A percentile compares a stretch with the other conserved stretches of the same genome.
Conservation (phyloP, 2,113 vertebrate genomes). For the Genyomyrus donnyi region DNA sequence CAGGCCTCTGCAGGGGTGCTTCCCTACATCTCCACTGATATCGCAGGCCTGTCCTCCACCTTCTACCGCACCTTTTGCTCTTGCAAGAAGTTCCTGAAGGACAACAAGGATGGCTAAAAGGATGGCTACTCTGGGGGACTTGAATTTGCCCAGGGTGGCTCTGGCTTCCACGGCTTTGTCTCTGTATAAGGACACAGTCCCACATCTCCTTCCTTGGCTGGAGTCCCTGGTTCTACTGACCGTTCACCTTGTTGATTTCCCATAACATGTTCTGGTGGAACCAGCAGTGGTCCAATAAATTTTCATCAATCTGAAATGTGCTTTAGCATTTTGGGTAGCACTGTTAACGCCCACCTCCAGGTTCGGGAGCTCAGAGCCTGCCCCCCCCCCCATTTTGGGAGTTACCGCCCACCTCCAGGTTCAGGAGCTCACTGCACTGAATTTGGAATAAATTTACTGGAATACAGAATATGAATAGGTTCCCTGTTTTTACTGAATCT, state of each 20-base stretch:
- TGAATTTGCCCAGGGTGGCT: constrained; percentile 1
- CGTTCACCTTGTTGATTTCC: neutral
- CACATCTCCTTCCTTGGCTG: neutral
- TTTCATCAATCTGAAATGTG: neutral
- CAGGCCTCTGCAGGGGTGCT: constrained; percentile 79
- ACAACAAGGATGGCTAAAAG: constrained; percentile 69
- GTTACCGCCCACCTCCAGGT: neutral
- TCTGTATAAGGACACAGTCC: neutral
- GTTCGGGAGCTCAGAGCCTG: neutral
- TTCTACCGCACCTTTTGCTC: constrained; percentile 72
- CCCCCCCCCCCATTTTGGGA: neutral
- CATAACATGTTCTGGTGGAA: neutral
- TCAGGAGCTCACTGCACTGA: neutral
- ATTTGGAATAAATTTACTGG: neutral
- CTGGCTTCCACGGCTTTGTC: too few species aligned
- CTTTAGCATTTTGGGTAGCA: neutral
- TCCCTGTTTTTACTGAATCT: neutral
- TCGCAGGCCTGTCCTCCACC: constrained; percentile 76
- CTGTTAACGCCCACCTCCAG: neutral
- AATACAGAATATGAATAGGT: neutral
- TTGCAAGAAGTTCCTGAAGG: constrained; percentile 76
- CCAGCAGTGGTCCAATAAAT: neutral
- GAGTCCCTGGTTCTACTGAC: neutral
- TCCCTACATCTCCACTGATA: constrained; percentile 82
- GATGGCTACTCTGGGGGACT: constrained; percentile 41